Conservation (phyloP, 2,888 invertebrate species). For the Rhorus exstirpatorius region DNA sequence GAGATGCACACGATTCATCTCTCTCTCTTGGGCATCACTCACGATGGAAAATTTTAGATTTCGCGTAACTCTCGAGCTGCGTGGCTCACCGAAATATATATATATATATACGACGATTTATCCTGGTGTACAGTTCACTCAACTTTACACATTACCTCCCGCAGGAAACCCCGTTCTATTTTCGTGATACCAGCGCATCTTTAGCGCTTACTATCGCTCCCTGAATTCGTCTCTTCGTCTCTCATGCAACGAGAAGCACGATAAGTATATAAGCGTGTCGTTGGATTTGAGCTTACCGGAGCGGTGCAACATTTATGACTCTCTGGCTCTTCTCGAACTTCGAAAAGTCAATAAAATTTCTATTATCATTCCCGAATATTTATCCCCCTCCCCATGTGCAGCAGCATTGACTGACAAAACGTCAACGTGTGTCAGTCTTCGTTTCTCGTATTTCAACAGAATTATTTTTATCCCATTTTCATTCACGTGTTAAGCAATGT, state of each 20-base stretch:
- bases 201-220: constrained; percentile 32
- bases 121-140: constrained; percentile 73
- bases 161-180: constrained; percentile 72
- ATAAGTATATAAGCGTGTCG: constrained; percentile 35
- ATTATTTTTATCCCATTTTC: not conserved
- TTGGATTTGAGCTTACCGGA: constrained; percentile 54
- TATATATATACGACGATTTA: no score
- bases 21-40: not conserved
- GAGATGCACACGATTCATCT: not conserved
- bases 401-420: constrained; percentile 14
- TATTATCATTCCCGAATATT: constrained; percentile 21
- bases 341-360: constrained; percentile 21
- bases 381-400: not conserved
- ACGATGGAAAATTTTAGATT: constrained; percentile 52
- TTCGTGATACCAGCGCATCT: constrained; percentile 67
- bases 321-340: constrained; percentile 15
- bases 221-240: constrained; percentile 37
- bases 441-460: constrained; percentile 20
- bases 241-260: constrained; percentile 47
- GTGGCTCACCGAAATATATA: constrained; percentile 60
- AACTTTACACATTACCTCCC: constrained; percentile 73
- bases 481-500: not conserved
- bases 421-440: constrained; percentile 50
- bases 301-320: constrained; percentile 51
- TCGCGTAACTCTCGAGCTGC: constrained; percentile 27